Conservation (phyloP, 2,113 vertebrate species). For the Todiramphus saurophagus region DNA sequence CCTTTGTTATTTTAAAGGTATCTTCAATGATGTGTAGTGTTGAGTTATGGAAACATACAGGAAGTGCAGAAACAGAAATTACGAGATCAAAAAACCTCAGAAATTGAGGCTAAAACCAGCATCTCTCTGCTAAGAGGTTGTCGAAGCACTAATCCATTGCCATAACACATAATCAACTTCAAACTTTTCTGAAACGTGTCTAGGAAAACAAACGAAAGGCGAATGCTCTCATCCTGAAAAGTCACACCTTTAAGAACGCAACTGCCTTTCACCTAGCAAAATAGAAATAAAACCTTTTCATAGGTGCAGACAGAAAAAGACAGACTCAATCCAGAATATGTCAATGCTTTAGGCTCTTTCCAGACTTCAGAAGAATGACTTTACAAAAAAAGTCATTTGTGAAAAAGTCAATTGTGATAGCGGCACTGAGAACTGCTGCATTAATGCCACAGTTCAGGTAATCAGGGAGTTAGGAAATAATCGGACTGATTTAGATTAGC, state of each 20-base stretch:
- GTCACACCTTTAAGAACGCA: not conserved
- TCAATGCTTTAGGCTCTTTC: not conserved
- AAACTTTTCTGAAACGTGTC: not conserved
- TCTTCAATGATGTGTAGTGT: not conserved
- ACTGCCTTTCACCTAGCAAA: not conserved
- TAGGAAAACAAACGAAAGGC: not conserved
- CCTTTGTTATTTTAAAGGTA: not conserved
- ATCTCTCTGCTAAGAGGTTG: not conserved
- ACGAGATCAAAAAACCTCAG: not conserved
- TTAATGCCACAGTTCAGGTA: not conserved
- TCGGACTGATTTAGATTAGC: not conserved
- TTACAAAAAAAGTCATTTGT: no score
- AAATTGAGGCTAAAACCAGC: not conserved
- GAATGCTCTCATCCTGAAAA: not conserved
- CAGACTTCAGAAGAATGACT: not conserved
- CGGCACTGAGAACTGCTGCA: not conserved
- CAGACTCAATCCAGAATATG: not conserved
- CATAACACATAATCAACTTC: not conserved
- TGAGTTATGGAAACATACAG: not conserved
- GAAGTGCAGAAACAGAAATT: not conserved
- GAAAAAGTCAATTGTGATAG: no score
- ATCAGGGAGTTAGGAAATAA: not conserved
- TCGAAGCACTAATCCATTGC: not conserved
- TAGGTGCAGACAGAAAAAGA: not conserved
- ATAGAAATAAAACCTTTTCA: not conserved